phyloP scores from a whole-genome alignment of 1,140 invertebrate species.

The Globodera rostochiensis region DNA sequence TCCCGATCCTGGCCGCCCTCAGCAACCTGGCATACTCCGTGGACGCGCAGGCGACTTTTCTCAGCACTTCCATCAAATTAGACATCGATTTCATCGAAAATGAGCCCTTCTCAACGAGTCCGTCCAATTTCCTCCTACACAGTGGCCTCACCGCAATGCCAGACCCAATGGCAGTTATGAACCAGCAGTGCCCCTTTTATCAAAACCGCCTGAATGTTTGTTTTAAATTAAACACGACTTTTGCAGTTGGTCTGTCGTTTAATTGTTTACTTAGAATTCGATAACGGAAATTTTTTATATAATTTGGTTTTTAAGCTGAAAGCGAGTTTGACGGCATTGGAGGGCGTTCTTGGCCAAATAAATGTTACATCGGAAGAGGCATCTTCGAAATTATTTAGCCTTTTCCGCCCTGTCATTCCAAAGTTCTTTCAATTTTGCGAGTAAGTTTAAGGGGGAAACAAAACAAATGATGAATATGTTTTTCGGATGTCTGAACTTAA shows the following conservation, averaged over 20 bases:
- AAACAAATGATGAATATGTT: neutral
- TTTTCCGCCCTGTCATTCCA: constrained; percentile 41
- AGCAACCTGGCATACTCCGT: constrained; percentile 44
- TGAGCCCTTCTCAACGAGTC: constrained; percentile 27
- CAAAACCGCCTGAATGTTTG: constrained; percentile 47
- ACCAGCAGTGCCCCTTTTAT: constrained; percentile 20
- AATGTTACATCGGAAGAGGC: constrained; percentile 36
- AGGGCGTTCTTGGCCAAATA: constrained; percentile 54
- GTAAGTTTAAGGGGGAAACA: constrained; percentile 27
- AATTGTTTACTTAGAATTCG: neutral
- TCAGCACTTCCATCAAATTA: constrained; percentile 40
- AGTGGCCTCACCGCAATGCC: constrained; percentile 34
- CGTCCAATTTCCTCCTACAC: constrained; percentile 44
- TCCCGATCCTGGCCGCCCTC: constrained; percentile 56
- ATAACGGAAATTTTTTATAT: constrained; percentile 14
- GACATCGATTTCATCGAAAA: constrained; percentile 42
- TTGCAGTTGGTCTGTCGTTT: too few species aligned
- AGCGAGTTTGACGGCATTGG: constrained; percentile 50
- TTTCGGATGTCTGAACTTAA: constrained; percentile 47
- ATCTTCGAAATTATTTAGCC: constrained; percentile 40
- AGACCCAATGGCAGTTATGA: constrained; percentile 38
- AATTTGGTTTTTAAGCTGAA: constrained; percentile 51
- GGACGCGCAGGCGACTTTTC: constrained; percentile 44
- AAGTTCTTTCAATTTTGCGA: constrained; percentile 43
- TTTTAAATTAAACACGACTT: constrained; percentile 4